These are phyloP conservation scores for Misgurnus anguillicaudatus DNA, from an alignment of 2,113 vertebrate species.

Conservation along the genomic window DNA sequence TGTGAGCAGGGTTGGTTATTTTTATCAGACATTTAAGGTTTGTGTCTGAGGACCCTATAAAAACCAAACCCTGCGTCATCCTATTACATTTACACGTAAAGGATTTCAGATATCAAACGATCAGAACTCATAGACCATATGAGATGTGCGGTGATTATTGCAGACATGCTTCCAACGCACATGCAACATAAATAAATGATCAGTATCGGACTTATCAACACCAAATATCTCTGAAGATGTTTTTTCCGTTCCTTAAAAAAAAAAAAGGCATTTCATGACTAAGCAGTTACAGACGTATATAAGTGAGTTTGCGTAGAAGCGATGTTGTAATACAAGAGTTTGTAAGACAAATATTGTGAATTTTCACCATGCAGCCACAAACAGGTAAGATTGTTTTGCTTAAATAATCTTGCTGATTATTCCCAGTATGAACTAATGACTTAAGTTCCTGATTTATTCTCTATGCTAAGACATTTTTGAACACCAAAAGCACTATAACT, in stretches of 20 bases:
- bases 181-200: neutral
- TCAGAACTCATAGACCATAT: neutral
- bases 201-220: neutral
- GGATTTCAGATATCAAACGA: neutral
- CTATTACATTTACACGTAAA: neutral
- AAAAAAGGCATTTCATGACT: neutral
- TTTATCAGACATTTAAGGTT: neutral
- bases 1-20: no score
- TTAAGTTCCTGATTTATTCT: neutral
- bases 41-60: neutral
- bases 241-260: no score
- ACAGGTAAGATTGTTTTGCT: neutral
- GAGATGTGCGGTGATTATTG: neutral
- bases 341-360: neutral
- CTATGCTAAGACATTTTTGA: neutral
- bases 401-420: neutral
- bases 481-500: neutral
- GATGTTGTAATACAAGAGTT: neutral
- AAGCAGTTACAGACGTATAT: constrained; percentile 11
- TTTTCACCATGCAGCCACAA: constrained; percentile 10
- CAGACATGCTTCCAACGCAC: neutral
- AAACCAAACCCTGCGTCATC: neutral
- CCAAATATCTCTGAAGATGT: neutral
- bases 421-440: neutral
- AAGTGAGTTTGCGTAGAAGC: neutral